These are phyloP conservation scores for Pristiophorus japonicus DNA, from an alignment of 2,113 vertebrate genomes.

Conservation along the genomic window DNA sequence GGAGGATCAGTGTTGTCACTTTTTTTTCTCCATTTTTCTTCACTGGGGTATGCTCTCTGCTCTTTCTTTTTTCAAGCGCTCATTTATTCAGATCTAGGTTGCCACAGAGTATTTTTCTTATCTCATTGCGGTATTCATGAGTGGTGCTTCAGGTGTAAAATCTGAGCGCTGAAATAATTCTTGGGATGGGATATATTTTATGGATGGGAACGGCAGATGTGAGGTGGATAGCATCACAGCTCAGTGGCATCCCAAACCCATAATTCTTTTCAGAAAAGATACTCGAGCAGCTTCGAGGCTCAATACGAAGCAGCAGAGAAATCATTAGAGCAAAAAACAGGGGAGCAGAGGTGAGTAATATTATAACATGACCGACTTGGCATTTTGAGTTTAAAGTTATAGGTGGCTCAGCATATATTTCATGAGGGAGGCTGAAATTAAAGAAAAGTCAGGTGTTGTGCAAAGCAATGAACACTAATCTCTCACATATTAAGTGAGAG, in stretches of 20 bases:
- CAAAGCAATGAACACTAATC: not conserved
- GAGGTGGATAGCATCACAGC: not conserved
- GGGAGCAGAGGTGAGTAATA: no score
- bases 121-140: no score
- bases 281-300: not conserved
- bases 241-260: not conserved
- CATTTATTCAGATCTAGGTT: not conserved
- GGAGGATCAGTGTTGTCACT: not conserved
- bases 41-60: not conserved
- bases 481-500: not conserved
- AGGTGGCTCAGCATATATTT: not conserved
- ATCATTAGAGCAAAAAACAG: no score
- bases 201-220: not conserved
- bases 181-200: not conserved
- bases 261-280: not conserved
- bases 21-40: not conserved
- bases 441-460: slow-evolving; percentile 12
- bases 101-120: not conserved
- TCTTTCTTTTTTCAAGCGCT: not conserved
- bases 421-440: not conserved
- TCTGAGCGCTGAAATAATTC: not conserved
- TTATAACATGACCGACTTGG: not conserved
- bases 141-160: not conserved
- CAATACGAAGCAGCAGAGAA: not conserved
- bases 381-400: not conserved